Base-by-base conservation (phyloP, 2,888 invertebrate genomes). In the Hanleya hanleyi region DNA sequence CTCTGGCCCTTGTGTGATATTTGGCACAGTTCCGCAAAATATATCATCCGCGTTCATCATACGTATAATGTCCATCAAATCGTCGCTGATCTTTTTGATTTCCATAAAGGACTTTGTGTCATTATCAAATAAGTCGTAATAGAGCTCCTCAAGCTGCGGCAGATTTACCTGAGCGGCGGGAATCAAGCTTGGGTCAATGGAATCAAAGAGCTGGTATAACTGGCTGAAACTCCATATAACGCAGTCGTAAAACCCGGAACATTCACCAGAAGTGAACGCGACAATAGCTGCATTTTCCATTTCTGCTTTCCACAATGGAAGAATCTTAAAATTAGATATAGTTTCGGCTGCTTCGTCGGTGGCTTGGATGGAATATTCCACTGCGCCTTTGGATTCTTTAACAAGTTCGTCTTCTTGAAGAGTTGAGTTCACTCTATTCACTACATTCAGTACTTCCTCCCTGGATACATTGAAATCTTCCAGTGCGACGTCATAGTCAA, bases 231-330 rank as follows among this genome's bases (percentile, higher is more conserved):
- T 64, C 35, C 38, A 37, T 18, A 64, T 37, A 12, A 64, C 37
- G 26, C 64, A 64, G 37, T 64, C 64, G 22, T 64, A 35, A 64
- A 64, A 64, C 26, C 64, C 64, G n/a, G 36, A 37, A 26, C 64
- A 64, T 35, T 37, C 64, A n/a, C 36, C 64, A 5, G 18, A 15
- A 37, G 37, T 22, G 9, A 37, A 5, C 38, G 29, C 15, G 4
- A n/a, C 37, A 15, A 22, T 1, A 1, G 36, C 36, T 12, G 36
- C 22, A 37, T 64, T 64, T 37, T 18, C 37, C 64, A 64, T 64
- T n/a, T 35, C 15, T 64, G 18, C 35, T 35, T 37, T 32, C 64
- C 64, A 64, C 9, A 64, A 35, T 4, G 35, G 36, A 15, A 64
- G 35, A 18, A 64, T 64, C 22, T 64, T 29, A 22, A 29, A 12